Evolutionary conservation across 2,888 invertebrate species (phyloP).

Genomic region (Tipula helvola): DNA sequence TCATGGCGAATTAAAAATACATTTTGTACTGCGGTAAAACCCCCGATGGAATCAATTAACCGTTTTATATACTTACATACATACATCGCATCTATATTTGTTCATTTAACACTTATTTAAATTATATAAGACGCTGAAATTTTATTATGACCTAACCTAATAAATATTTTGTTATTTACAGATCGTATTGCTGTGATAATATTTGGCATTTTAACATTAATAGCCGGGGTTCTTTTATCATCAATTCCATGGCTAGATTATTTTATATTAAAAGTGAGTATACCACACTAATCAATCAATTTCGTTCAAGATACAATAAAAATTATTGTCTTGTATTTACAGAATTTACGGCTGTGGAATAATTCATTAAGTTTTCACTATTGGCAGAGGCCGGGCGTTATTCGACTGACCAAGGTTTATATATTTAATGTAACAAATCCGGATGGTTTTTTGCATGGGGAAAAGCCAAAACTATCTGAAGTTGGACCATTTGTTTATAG

Average conservation of each 20-base stretch:
- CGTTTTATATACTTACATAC: no score
- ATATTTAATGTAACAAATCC: slow-evolving; percentile 83
- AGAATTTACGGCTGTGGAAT: slow-evolving; percentile 76
- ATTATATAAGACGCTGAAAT: no score
- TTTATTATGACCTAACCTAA: no score
- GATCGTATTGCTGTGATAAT: slow-evolving; percentile 68
- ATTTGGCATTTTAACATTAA: slow-evolving; percentile 68
- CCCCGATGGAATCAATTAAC: no score
- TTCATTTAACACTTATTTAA: no score
- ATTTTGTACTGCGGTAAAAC: no score
- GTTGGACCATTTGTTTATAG: slow-evolving; percentile 78
- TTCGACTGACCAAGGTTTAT: slow-evolving; percentile 71
- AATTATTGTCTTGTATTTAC: slow-evolving; percentile 21
- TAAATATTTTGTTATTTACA: slow-evolving; percentile 38
- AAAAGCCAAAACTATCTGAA: slow-evolving; percentile 70
- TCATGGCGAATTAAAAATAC: no score
- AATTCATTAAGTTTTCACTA: slow-evolving; percentile 77
- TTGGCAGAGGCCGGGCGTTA: slow-evolving; percentile 78
- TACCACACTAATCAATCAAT: not conserved
- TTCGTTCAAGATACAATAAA: no score
- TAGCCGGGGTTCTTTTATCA: slow-evolving; percentile 65
- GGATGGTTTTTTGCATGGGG: slow-evolving; percentile 62
- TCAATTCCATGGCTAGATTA: slow-evolving; percentile 83
- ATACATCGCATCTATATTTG: no score
- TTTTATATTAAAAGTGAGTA: slow-evolving; percentile 65